These are phyloP conservation scores for Chaenocephalus aceratus DNA, from an alignment of 2,113 vertebrate genomes.

Conservation along the genomic window DNA sequence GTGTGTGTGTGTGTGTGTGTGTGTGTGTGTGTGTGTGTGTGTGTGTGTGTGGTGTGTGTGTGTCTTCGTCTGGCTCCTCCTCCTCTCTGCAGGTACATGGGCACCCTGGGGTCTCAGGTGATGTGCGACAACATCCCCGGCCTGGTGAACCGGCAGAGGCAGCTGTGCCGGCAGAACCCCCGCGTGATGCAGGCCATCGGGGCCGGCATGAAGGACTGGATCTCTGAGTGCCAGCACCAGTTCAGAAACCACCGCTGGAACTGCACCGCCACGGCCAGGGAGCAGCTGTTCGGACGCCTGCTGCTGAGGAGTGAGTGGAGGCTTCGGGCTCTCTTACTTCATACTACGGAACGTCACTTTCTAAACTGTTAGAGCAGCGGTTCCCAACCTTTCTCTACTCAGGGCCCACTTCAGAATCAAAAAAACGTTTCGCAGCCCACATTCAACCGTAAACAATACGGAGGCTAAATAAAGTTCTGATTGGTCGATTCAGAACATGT, in stretches of 20 bases:
- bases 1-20: too few species aligned
- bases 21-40: too few species aligned
- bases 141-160: constrained; percentile 92
- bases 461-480: too few species aligned
- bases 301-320: constrained; percentile 89
- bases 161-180: constrained; percentile 93
- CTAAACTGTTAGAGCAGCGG: too few species aligned
- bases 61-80: background rate
- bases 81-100: constrained; percentile 84
- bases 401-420: too few species aligned
- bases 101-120: constrained; percentile 91
- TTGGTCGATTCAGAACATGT: too few species aligned
- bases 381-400: too few species aligned
- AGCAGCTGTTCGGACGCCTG: constrained; percentile 92
- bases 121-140: constrained; percentile 98
- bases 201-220: constrained; percentile 91
- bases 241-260: constrained; percentile 97
- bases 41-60: too few species aligned
- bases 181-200: constrained; percentile 92
- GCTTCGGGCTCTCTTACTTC: too few species aligned
- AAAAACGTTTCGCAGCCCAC: too few species aligned
- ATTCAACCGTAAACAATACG: too few species aligned
- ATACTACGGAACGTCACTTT: too few species aligned
- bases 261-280: constrained; percentile 90
- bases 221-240: constrained; percentile 94